Evolutionary conservation across 2,113 vertebrate species (phyloP).

Genomic region (Cathartes aura): DNA sequence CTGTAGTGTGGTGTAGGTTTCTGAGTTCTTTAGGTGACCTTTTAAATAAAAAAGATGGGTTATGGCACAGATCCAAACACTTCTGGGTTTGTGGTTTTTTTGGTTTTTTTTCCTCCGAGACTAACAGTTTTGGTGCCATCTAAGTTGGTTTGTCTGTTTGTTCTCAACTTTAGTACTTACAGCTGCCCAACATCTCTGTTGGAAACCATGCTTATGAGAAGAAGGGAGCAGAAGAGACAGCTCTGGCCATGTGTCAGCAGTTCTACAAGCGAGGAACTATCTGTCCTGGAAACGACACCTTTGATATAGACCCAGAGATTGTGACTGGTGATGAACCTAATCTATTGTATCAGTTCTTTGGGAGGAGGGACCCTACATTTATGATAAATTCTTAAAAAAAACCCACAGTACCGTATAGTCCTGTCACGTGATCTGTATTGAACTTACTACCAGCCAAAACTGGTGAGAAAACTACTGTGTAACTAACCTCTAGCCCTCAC

Average conservation of each 20-base stretch:
- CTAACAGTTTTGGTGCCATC: background rate
- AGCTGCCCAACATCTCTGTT: slow-evolving; percentile 83
- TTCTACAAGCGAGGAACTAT: slow-evolving; percentile 86
- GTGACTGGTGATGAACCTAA: slow-evolving; percentile 82
- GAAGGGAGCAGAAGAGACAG: slow-evolving; percentile 66
- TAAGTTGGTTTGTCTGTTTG: background rate
- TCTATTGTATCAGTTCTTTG: background rate
- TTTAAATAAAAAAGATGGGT: background rate
- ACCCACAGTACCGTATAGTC: background rate
- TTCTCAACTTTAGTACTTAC: slow-evolving; percentile 80
- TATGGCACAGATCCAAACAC: background rate
- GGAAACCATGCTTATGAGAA: slow-evolving; percentile 89
- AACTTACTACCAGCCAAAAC: background rate
- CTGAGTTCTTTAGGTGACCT: background rate
- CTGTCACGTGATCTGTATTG: background rate
- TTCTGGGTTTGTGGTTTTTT: background rate
- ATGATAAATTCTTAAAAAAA: background rate
- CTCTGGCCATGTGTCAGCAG: slow-evolving; percentile 87
- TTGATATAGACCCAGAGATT: slow-evolving; percentile 88
- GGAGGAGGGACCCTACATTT: background rate
- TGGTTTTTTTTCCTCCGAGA: background rate
- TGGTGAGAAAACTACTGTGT: background rate
- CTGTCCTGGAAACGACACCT: slow-evolving; percentile 87
- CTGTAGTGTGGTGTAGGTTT: background rate
- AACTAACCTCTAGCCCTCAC: background rate